Conservation (phyloP, 2,113 vertebrate genomes). For the Zosterops hypoxanthus region DNA sequence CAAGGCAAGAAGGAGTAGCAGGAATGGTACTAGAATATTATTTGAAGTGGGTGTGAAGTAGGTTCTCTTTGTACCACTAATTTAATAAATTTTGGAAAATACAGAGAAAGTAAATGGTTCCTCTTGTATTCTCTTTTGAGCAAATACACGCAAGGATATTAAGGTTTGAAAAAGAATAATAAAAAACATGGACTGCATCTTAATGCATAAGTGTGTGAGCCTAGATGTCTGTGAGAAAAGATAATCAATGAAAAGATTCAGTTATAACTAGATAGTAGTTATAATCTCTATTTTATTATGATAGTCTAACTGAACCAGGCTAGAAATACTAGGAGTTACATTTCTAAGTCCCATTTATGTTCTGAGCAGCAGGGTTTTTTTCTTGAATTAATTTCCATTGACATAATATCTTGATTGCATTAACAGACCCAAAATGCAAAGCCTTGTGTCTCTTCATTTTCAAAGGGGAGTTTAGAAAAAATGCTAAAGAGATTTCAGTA, state of each 20-base stretch:
- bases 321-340: not conserved
- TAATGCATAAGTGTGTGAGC: not conserved
- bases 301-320: not conserved
- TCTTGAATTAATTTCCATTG: not conserved
- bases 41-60: not conserved
- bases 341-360: not conserved
- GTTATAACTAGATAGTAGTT: not conserved
- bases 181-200: not conserved
- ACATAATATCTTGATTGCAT: not conserved
- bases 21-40: not conserved
- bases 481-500: not conserved
- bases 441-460: not conserved
- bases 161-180: not conserved
- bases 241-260: constrained; percentile 9
- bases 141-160: not conserved
- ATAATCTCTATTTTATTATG: not conserved
- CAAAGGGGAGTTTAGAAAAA: not conserved
- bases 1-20: not conserved
- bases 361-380: not conserved
- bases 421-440: not conserved
- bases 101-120: not conserved
- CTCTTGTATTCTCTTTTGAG: not conserved
- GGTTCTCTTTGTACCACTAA: not conserved
- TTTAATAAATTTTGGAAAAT: not conserved
- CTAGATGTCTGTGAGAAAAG: not conserved